Conservation (phyloP, 1,140 invertebrate genomes). For the Galleria mellonella region DNA sequence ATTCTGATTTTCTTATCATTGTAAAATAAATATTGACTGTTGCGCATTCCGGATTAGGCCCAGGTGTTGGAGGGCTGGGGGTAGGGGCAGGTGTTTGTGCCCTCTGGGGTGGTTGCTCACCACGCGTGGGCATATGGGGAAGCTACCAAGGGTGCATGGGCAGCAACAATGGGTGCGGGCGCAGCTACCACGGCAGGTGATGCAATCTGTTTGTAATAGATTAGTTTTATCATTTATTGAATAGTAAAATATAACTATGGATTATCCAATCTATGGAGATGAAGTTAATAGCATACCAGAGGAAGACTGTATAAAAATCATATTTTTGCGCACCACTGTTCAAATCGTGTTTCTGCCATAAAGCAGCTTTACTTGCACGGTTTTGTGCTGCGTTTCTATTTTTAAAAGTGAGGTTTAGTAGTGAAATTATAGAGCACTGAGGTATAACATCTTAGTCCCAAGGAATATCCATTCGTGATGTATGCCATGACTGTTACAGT, state of each 20-base stretch:
- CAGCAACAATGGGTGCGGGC: slow-evolving; percentile 34
- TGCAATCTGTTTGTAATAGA: slow-evolving; percentile 35
- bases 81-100: slow-evolving; percentile 4
- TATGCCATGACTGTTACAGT: too few species aligned
- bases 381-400: too few species aligned
- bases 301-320: too few species aligned
- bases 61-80: slow-evolving; percentile 4
- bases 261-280: neutral
- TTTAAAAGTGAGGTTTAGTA: too few species aligned
- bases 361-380: too few species aligned
- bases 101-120: slow-evolving; percentile 23
- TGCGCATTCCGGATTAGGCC: slow-evolving; percentile 28
- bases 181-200: slow-evolving; percentile 52
- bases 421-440: too few species aligned
- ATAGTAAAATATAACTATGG: neutral
- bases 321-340: too few species aligned
- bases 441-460: too few species aligned
- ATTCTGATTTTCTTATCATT: slow-evolving; percentile 22
- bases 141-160: slow-evolving; percentile 45
- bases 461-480: too few species aligned
- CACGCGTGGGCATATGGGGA: slow-evolving; percentile 50
- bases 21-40: slow-evolving; percentile 49
- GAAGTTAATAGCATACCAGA: too few species aligned
- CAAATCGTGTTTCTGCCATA: too few species aligned
- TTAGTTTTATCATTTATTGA: neutral